Evolutionary conservation across 2,888 invertebrate species (phyloP).

Genomic region (Hirtodrosophila confusa): DNA sequence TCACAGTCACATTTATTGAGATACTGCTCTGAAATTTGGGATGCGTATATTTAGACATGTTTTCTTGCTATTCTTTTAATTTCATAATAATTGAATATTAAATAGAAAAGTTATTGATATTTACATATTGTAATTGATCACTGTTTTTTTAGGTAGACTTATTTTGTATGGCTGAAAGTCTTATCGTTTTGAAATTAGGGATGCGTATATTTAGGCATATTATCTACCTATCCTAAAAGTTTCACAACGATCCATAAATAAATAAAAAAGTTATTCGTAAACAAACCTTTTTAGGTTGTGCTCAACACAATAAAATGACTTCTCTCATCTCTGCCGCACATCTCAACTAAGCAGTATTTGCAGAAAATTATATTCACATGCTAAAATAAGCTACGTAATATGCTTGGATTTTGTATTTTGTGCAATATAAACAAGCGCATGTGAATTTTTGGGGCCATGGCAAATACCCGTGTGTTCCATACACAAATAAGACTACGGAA

Average conservation of each 20-base stretch:
- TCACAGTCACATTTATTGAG: too few relatives aligned
- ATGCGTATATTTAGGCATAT: background rate
- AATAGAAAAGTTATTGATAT: too few relatives aligned
- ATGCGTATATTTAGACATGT: too few relatives aligned
- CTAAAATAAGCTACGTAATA: constrained; percentile 23
- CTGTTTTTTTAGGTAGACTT: too few relatives aligned
- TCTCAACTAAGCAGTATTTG: constrained; percentile 1
- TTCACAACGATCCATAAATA: background rate
- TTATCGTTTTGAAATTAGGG: too few relatives aligned
- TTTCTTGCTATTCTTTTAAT: too few relatives aligned
- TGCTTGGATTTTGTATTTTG: constrained; percentile 8
- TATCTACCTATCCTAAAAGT: background rate
- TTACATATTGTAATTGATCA: too few relatives aligned
- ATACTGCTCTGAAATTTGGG: too few relatives aligned
- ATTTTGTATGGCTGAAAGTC: too few relatives aligned
- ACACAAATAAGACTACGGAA: constrained; percentile 55
- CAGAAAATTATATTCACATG: constrained; percentile 18
- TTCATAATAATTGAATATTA: too few relatives aligned
- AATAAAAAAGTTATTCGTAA: background rate
- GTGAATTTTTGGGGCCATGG: constrained; percentile 64
- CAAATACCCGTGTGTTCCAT: constrained; percentile 33
- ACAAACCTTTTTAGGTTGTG: background rate
- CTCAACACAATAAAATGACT: background rate
- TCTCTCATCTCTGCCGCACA: constrained; percentile 5
- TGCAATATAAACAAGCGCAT: constrained; percentile 57